Base-by-base conservation (phyloP, 2,888 invertebrate species). In the Zaprionus obscuricornis region DNA sequence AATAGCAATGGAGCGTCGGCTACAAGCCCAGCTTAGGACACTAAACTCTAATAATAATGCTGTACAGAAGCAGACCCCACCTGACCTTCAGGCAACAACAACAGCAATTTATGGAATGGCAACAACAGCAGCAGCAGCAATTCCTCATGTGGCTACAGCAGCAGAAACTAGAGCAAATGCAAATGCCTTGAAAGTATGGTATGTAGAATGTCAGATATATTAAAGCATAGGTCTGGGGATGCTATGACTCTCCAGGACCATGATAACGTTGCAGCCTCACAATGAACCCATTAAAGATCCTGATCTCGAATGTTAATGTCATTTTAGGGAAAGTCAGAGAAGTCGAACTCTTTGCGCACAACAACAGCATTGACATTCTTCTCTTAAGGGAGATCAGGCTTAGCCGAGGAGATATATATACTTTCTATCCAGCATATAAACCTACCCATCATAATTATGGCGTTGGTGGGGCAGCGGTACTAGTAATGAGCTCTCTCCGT, bases 101-200 rank as follows among this genome's bases (percentile, higher is more conserved):
- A 34, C 8, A 26, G n/a, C 33, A 24, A 14, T 34, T 34, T 14
- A 6, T 10, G 17, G 3, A 46, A 24, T 16, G 24, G 34, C 24
- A 49, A 37, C 49, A 27, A 3, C 39, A 49, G 22, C 24, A 34
- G 36, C 47, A 36, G 16, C 47, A 24, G 36, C 36, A 34, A 24
- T 36, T 36, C 5, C 26, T 47, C 10, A 1, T 31, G 8, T 34
- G 22, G 36, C 7, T 24, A 11, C 16, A 17, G 10, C 36, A 22
- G 26, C 33, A 36, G 36, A n/a, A 43, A 6, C 27, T 31, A 17
- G 18, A 31, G 11, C 7, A 39, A 10, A n/a, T 20, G 8, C 20
- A 18, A 43, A 17, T n/a, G 3, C 11, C 22, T 33, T 17, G 46
- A 46, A 26, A 34, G 34, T 14, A 47, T 47, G 34, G 47, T 37